Evolutionary conservation across 2,888 invertebrate genomes (phyloP).

Genomic region (Fragum fragum): DNA sequence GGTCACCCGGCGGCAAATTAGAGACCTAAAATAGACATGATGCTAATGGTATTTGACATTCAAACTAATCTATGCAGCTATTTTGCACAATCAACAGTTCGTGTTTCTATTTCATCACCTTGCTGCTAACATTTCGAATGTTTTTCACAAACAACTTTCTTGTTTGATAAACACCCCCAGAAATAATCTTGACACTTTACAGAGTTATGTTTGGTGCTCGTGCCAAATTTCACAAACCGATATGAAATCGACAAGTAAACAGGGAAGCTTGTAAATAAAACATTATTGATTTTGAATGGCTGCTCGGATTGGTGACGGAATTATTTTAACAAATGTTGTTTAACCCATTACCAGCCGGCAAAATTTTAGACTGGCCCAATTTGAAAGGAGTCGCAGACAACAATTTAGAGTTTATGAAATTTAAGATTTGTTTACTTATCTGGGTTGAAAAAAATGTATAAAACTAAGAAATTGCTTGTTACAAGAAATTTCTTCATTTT

Average conservation of each 20-base stretch:
- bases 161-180: not conserved
- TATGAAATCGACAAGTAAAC: slow-evolving; percentile 9
- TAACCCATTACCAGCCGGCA: too few relatives aligned
- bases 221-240: slow-evolving; percentile 20
- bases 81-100: slow-evolving; percentile 6
- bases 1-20: not conserved
- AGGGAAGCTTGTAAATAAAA: not conserved
- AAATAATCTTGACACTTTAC: not conserved
- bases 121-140: not conserved
- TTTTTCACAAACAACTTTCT: slow-evolving; percentile 1
- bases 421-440: too few relatives aligned
- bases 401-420: too few relatives aligned
- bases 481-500: too few relatives aligned
- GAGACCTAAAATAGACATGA: not conserved
- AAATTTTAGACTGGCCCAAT: too few relatives aligned
- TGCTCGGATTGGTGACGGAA: not conserved
- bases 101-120: not conserved
- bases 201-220: not conserved
- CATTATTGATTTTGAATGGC: slow-evolving; percentile 3
- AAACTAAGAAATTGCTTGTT: too few relatives aligned
- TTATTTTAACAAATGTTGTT: too few relatives aligned
- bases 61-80: not conserved
- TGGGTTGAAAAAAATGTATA: too few relatives aligned
- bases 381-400: too few relatives aligned
- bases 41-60: not conserved